Conservation (phyloP, 2,797 vertebrate species). For the Ispidina picta region DNA sequence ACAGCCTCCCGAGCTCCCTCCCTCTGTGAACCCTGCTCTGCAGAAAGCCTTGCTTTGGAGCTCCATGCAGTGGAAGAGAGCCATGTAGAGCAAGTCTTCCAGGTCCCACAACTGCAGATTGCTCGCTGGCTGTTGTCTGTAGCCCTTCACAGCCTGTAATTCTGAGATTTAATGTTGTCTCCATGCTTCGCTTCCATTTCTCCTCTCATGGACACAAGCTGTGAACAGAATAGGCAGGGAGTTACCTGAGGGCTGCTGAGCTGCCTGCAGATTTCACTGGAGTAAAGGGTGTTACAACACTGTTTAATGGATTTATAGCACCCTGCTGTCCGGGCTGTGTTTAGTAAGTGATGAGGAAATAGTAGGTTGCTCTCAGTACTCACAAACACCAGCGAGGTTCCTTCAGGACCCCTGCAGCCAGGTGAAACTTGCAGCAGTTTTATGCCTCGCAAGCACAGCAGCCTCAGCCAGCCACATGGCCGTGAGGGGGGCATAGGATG, state of each 20-base stretch:
- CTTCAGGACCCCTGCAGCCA: background rate
- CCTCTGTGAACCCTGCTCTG: background rate
- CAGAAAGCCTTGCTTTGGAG: background rate
- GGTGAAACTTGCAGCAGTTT: background rate
- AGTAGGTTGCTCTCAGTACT: background rate
- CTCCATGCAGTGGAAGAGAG: background rate
- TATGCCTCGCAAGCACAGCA: background rate
- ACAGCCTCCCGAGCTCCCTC: background rate
- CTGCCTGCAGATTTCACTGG: background rate
- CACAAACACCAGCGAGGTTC: background rate
- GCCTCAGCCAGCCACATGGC: background rate
- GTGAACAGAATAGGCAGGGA: background rate
- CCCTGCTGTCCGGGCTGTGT: background rate
- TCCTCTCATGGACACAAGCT: background rate
- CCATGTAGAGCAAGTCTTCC: background rate
- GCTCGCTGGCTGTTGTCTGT: background rate
- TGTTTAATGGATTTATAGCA: background rate
- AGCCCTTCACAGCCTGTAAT: background rate
- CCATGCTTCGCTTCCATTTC: background rate
- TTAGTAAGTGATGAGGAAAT: background rate
- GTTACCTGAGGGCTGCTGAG: background rate
- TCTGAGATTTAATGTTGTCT: background rate
- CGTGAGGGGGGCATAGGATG: background rate
- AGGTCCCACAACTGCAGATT: background rate
- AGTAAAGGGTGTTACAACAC: background rate